Conservation (phyloP, 2,888 invertebrate genomes). For the Metalampra italica region DNA sequence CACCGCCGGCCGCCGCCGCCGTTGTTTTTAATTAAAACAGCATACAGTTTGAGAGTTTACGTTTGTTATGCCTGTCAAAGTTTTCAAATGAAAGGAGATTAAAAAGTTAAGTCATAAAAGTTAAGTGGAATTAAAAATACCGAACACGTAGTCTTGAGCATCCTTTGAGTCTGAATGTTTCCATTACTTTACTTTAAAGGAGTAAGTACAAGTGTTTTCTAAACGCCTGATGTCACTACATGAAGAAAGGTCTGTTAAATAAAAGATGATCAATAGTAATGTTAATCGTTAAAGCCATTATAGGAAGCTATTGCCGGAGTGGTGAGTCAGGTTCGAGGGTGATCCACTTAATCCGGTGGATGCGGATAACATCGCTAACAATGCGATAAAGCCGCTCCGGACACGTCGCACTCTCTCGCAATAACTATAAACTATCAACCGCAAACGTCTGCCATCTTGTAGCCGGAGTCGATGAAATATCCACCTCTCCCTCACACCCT, state of each 20-base stretch:
- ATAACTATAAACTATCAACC: slow-evolving; percentile 79
- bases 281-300: slow-evolving; percentile 54
- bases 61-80: slow-evolving; percentile 34
- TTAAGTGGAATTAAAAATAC: background rate
- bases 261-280: slow-evolving; percentile 21
- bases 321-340: slow-evolving; percentile 32
- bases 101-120: background rate
- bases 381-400: slow-evolving; percentile 72
- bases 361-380: slow-evolving; percentile 74
- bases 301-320: slow-evolving; percentile 50
- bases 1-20: slow-evolving; percentile 38
- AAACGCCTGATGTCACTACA: too few species aligned
- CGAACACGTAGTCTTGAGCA: too few species aligned
- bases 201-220: too few species aligned
- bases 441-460: slow-evolving; percentile 77
- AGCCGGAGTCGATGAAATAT: slow-evolving; percentile 67
- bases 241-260: background rate
- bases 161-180: too few species aligned
- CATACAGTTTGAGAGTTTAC: slow-evolving; percentile 42
- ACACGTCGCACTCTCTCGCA: slow-evolving; percentile 71
- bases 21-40: slow-evolving; percentile 71
- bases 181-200: too few species aligned
- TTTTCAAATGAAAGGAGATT: slow-evolving; percentile 11
- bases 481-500: slow-evolving; percentile 59
- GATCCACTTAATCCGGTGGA: slow-evolving; percentile 69